phyloP scores from a whole-genome alignment of 2,888 invertebrate species.

The Hermodice carunculata region DNA sequence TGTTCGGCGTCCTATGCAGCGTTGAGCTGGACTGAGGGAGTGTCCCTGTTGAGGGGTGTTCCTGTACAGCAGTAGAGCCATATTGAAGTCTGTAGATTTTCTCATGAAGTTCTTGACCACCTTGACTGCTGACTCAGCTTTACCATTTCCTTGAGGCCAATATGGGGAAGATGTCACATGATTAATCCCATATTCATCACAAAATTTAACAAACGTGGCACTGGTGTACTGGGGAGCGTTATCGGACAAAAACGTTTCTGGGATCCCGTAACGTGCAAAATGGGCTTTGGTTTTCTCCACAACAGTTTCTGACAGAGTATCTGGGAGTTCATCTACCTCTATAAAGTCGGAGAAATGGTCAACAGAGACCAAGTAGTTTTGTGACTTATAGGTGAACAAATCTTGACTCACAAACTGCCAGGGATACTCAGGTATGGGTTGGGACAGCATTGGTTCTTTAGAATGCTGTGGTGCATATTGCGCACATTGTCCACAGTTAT shows the following conservation, averaged over 20 bases:
- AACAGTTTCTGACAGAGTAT: conserved; percentile 4
- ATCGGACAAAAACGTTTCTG: conserved; percentile 4
- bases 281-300: conserved; percentile 5
- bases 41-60: conserved; percentile 17
- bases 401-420: conserved; percentile 11
- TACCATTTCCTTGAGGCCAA: conserved; percentile 13
- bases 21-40: conserved; percentile 9
- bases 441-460: conserved; percentile 11
- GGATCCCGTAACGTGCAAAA: conserved; percentile 1
- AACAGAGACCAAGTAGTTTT: conserved; percentile 12
- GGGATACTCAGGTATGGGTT: neutral
- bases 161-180: conserved; percentile 14
- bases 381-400: neutral
- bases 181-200: conserved; percentile 1
- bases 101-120: neutral
- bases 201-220: neutral
- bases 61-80: conserved; percentile 7
- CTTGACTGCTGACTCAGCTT: neutral
- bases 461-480: neutral
- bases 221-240: neutral
- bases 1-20: neutral
- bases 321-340: conserved; percentile 2
- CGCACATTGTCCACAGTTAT: neutral
- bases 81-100: neutral
- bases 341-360: conserved; percentile 11